Conservation (phyloP, 92 coral and sea anemone species). For the Diadumene lineata region DNA sequence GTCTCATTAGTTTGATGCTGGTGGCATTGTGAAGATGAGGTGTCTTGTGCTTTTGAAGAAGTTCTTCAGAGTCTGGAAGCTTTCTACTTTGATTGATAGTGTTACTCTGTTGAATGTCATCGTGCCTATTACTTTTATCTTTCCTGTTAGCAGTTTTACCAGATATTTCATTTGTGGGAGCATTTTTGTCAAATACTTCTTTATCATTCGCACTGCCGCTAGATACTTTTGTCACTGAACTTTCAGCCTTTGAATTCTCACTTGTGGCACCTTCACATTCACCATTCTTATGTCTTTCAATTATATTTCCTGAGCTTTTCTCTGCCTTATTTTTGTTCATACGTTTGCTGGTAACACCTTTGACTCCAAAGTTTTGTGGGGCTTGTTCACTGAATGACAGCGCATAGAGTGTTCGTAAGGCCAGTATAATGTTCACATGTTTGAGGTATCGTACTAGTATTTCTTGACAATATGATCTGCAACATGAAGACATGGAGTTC, state of each 20-base stretch:
- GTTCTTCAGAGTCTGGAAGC: background rate
- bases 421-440: constrained; percentile 41
- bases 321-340: background rate
- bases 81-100: background rate
- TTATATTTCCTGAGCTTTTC: too few relatives aligned
- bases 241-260: too few relatives aligned
- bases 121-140: too few relatives aligned
- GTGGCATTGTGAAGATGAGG: background rate
- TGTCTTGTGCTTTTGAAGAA: background rate
- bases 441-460: constrained; percentile 72
- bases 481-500: background rate
- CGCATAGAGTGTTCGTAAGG: constrained; percentile 59
- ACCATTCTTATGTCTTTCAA: too few relatives aligned
- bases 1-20: constrained; percentile 47
- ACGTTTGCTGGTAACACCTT: too few relatives aligned
- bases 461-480: constrained; percentile 78
- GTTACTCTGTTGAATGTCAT: background rate
- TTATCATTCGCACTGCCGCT: too few relatives aligned
- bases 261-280: too few relatives aligned
- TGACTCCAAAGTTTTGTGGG: constrained; percentile 16
- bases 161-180: too few relatives aligned
- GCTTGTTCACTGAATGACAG: constrained; percentile 63
- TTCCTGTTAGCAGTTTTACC: too few relatives aligned
- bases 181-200: too few relatives aligned
- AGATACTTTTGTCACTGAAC: too few relatives aligned